phyloP scores from a whole-genome alignment of 1,140 invertebrate species.

The Magallana angulata region DNA sequence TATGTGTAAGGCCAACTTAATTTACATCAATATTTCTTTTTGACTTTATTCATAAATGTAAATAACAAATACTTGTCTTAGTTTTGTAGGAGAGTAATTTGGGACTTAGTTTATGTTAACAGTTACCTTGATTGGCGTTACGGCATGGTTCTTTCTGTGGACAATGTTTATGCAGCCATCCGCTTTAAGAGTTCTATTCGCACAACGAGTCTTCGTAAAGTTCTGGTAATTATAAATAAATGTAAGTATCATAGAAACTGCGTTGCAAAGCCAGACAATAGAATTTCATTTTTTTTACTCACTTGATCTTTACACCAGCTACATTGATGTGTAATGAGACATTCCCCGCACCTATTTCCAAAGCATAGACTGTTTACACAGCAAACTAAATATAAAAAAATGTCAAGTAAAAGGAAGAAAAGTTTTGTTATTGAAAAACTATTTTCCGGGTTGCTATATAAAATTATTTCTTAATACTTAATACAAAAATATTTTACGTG shows the following conservation, averaged over 20 bases:
- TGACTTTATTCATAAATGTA: neutral
- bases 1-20: no score
- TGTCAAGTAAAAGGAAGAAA: neutral
- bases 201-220: conserved; percentile 26
- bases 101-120: neutral
- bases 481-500: no score
- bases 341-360: neutral
- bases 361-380: conserved; percentile 15
- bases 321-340: conserved; percentile 6
- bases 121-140: neutral
- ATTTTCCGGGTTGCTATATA: no score
- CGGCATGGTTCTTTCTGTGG: neutral
- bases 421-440: no score
- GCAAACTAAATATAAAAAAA: conserved; percentile 20
- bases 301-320: neutral
- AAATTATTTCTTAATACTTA: no score
- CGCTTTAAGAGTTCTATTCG: neutral
- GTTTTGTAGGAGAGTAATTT: no score
- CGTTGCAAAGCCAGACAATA: no score
- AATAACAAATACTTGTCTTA: no score
- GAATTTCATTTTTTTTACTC: neutral
- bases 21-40: no score
- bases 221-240: neutral
- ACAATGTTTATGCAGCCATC: neutral
- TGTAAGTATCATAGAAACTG: no score